Percentiles rank a stretch among this genome's conserved stretches.
phyloP scores from a whole-genome alignment of 2,113 vertebrate species.

The Arvicanthis niloticus region DNA sequence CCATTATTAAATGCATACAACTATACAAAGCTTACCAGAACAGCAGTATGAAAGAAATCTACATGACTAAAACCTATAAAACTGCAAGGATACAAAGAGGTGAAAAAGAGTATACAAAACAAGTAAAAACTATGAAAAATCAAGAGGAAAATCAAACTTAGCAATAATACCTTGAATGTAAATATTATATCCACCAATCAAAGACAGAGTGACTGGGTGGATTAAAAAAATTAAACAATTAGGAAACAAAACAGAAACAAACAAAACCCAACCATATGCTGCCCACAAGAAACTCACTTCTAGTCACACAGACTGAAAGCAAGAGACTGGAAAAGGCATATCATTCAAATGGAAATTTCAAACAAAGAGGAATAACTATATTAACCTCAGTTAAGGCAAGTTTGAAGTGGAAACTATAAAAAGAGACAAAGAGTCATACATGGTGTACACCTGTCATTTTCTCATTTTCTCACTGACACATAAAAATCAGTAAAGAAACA shows the following conservation, averaged over 20 bases:
- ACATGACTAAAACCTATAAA: neutral
- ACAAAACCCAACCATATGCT: neutral
- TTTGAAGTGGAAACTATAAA: neutral
- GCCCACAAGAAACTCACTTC: neutral
- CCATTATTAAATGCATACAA: neutral
- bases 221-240: neutral
- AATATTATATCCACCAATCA: neutral
- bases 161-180: neutral
- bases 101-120: neutral
- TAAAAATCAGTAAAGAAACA: neutral
- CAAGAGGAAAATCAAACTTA: neutral
- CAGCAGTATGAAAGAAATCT: neutral
- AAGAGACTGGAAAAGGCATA: neutral
- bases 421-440: neutral
- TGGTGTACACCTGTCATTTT: neutral
- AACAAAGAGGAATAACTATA: neutral
- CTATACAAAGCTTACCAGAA: neutral
- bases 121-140: neutral
- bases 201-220: neutral
- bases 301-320: neutral
- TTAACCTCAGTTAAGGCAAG: neutral
- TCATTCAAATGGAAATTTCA: neutral
- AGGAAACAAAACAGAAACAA: neutral
- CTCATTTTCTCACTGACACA: neutral
- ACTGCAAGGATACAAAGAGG: neutral